Conservation (phyloP, 1,140 invertebrate species). For the Vollenhovia emeryi region DNA sequence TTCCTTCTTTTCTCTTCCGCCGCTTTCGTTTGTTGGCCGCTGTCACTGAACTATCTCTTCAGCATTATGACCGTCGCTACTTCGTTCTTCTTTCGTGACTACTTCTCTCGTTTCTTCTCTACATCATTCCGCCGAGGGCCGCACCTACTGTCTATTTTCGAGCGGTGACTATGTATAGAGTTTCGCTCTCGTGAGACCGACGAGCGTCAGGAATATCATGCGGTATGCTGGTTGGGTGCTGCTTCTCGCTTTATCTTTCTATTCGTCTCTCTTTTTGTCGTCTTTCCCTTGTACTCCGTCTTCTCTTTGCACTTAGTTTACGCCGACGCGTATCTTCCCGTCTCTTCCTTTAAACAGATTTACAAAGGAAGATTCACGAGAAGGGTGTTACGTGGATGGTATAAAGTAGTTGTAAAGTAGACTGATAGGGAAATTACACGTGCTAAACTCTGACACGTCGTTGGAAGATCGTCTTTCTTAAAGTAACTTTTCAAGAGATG, state of each 20-base stretch:
- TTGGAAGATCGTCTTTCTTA: constrained; percentile 26
- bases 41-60: background rate
- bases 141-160: constrained; percentile 59
- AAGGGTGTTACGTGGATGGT: background rate
- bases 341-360: background rate
- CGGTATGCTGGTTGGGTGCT: constrained; percentile 12
- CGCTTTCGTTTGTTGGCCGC: background rate
- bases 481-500: constrained; percentile 2
- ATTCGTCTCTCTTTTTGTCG: background rate
- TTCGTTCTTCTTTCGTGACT: background rate
- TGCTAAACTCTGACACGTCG: background rate
- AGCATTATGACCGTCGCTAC: background rate
- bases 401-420: constrained; percentile 45
- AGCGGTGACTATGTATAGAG: constrained; percentile 42
- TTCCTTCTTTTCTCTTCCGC: background rate
- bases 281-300: background rate
- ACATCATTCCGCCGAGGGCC: constrained; percentile 30
- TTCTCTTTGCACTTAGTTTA: constrained; percentile 30
- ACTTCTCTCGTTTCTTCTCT: constrained; percentile 31
- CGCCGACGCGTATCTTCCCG: background rate
- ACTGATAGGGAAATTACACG: constrained; percentile 33
- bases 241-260: background rate
- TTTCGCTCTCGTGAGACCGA: constrained; percentile 49
- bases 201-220: constrained; percentile 49
- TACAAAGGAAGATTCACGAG: constrained; percentile 21